Percentiles rank a stretch among this genome's conserved stretches.
These are phyloP conservation scores for Phalacrocorax carbo DNA, from an alignment of 2,113 vertebrate species.

Conservation along the genomic window DNA sequence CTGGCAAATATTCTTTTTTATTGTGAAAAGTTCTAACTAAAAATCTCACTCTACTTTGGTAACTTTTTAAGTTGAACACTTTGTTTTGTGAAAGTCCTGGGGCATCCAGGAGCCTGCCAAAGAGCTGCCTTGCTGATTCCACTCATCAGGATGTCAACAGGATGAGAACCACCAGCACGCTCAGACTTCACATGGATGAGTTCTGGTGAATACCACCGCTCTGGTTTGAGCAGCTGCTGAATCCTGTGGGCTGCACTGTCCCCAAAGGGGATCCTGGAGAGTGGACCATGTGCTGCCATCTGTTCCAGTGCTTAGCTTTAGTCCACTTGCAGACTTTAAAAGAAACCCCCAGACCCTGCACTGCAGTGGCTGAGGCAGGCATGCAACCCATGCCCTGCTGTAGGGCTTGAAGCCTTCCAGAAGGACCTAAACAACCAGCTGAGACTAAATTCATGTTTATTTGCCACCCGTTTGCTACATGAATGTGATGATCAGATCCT, in stretches of 20 bases:
- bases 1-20: background rate
- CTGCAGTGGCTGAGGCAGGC: background rate
- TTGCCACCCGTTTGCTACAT: background rate
- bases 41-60: background rate
- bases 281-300: background rate
- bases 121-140: background rate
- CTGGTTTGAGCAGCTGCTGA: background rate
- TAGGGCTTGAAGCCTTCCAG: background rate
- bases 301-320: background rate
- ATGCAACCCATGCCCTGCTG: background rate
- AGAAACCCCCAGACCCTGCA: background rate
- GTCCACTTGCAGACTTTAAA: background rate
- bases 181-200: background rate
- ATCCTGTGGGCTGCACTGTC: background rate
- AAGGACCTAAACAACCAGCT: background rate
- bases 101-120: background rate
- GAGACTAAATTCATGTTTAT: background rate
- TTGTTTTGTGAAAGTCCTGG: background rate
- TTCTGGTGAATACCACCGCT: background rate
- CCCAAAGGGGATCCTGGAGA: background rate
- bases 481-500: background rate
- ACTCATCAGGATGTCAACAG: background rate
- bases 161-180: background rate
- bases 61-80: background rate
- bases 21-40: background rate